Evolutionary conservation across 23 tunicate genomes (phyloP).

Genomic region (Trididemnum miniatum): DNA sequence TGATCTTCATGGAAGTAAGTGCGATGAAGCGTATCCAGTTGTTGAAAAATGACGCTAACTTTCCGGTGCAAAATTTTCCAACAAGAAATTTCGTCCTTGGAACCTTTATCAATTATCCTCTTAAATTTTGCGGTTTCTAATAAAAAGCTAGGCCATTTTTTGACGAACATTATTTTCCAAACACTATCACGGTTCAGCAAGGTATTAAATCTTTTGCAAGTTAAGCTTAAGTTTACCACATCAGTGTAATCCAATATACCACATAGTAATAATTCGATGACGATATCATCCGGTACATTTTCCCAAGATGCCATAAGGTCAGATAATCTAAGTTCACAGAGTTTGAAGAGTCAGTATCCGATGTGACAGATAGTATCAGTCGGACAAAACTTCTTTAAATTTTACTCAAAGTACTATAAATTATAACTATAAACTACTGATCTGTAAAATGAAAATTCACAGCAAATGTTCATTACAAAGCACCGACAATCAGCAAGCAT

Average conservation of each 20-base stretch:
- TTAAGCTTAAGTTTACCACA: conserved; percentile 1
- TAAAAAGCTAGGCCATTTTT: conserved; percentile 9
- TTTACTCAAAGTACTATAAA: no score
- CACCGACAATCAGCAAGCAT: no score
- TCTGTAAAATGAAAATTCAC: no score
- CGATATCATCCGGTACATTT: background rate
- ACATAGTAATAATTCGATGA: conserved; percentile 19
- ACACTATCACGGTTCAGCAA: background rate
- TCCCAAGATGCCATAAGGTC: background rate
- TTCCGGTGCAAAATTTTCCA: conserved; percentile 11
- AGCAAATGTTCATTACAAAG: no score
- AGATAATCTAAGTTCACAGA: no score
- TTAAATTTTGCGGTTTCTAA: background rate
- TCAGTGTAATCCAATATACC: conserved; percentile 6
- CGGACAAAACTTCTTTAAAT: no score
- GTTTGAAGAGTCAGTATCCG: no score
- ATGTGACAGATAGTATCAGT: no score
- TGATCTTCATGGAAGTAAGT: conserved; percentile 10
- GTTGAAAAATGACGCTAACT: background rate
- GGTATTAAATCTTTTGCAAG: conserved; percentile 8
- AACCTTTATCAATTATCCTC: background rate
- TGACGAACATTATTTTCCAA: background rate
- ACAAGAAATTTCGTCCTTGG: background rate
- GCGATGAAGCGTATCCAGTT: background rate
- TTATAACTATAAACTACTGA: no score